A percentile compares a stretch with the other conserved stretches of the same genome.
phyloP scores from a whole-genome alignment of 1,140 invertebrate genomes.

The Zaprionus nigranus region DNA sequence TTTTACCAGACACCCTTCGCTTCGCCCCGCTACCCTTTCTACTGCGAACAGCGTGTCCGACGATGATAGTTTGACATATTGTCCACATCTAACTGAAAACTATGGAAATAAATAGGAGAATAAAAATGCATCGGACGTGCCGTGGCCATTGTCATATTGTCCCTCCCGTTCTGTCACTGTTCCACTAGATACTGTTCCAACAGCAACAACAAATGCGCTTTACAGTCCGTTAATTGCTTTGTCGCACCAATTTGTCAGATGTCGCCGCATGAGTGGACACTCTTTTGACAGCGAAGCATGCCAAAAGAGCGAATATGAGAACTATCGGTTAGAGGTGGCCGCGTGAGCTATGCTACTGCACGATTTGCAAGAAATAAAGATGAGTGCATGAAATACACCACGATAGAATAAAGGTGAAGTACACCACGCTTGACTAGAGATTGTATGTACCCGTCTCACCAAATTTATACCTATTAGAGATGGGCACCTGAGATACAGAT shows the following conservation, averaged over 20 bases:
- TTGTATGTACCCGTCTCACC: no score
- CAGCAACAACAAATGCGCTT: slow-evolving; percentile 32
- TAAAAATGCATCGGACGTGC: slow-evolving; percentile 51
- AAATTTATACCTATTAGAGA: no score
- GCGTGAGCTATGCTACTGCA: not conserved
- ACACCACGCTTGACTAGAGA: no score
- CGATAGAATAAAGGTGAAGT: no score
- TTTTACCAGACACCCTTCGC: not conserved
- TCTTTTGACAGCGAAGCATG: slow-evolving; percentile 3
- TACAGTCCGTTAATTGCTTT: slow-evolving; percentile 69
- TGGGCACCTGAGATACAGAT: not conserved
- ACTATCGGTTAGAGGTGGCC: slow-evolving; percentile 4
- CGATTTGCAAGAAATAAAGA: not conserved
- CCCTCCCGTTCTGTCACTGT: not conserved
- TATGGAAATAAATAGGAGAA: slow-evolving; percentile 22
- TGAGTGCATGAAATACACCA: not conserved
- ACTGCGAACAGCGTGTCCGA: not conserved
- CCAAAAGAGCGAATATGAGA: not conserved
- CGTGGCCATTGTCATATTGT: slow-evolving; percentile 30
- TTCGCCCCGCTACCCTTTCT: no score
- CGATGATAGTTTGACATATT: slow-evolving; percentile 57
- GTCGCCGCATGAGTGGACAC: slow-evolving; percentile 8
- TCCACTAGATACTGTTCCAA: slow-evolving; percentile 21
- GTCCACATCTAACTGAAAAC: slow-evolving; percentile 42
- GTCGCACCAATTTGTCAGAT: slow-evolving; percentile 62